Evolutionary conservation across 30 jellyfish, hydroid and myxozoan genomes (phyloP).

Genomic region (Aurelia sp.): DNA sequence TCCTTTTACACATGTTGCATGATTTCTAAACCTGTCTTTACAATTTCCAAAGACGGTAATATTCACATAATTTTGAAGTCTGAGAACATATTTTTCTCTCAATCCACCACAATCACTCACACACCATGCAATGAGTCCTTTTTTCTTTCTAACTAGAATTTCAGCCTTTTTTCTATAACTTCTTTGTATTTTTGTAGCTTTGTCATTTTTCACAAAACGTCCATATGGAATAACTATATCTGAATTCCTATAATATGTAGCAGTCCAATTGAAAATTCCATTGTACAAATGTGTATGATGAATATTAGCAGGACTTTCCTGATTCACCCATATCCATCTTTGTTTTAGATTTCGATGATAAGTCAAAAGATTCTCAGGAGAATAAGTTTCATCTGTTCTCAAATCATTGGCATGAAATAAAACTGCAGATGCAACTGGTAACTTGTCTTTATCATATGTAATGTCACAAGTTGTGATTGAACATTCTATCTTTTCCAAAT

Average conservation of each 20-base stretch:
- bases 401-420: conserved; percentile 91
- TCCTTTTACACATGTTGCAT: conserved; percentile 60
- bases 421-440: conserved; percentile 81
- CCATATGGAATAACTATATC: conserved; percentile 89
- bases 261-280: conserved; percentile 94
- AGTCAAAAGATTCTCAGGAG: conserved; percentile 23
- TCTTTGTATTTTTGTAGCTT: too few relatives aligned
- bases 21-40: conserved; percentile 61
- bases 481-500: conserved; percentile 51
- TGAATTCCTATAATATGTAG: conserved; percentile 81
- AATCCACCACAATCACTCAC: conserved; percentile 92
- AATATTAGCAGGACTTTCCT: conserved; percentile 83
- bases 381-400: conserved; percentile 42
- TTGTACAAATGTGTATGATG: conserved; percentile 37
- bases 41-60: conserved; percentile 93
- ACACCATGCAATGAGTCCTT: conserved; percentile 73
- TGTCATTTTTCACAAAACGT: background rate
- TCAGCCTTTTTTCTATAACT: background rate
- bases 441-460: conserved; percentile 66
- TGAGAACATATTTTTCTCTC: conserved; percentile 72
- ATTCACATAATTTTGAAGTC: conserved; percentile 75
- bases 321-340: conserved; percentile 92
- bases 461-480: conserved; percentile 58
- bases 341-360: conserved; percentile 52
- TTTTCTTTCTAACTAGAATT: conserved; percentile 23